Evolutionary conservation across 2,888 invertebrate species (phyloP).

Genomic region (Troides oblongomaculatus): DNA sequence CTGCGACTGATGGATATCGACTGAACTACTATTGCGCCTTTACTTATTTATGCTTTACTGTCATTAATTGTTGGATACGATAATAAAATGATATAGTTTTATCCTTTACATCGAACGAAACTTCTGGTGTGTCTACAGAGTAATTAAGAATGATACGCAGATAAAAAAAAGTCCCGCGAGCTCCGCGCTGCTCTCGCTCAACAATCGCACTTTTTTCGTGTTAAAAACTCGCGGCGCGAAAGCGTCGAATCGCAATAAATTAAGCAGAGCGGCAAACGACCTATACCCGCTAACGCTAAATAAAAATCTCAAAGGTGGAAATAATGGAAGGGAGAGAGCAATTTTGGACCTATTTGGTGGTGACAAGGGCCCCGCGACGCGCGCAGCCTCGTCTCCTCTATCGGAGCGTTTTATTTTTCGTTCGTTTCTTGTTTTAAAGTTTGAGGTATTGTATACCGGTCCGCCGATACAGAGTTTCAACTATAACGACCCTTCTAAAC

Average conservation of each 20-base stretch:
- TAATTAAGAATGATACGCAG: conserved; percentile 71
- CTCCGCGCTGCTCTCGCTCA: conserved; percentile 49
- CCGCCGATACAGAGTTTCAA: neutral
- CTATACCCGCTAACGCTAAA: conserved; percentile 73
- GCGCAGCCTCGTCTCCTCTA: conserved; percentile 37
- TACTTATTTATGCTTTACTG: too few species aligned
- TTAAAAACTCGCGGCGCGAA: conserved; percentile 66
- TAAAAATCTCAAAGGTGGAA: conserved; percentile 78
- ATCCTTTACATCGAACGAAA: conserved; percentile 3
- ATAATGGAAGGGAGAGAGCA: conserved; percentile 72
- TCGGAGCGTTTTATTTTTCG: conserved; percentile 32
- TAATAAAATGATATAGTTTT: neutral
- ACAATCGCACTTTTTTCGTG: conserved; percentile 63
- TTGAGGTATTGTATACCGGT: conserved; percentile 1
- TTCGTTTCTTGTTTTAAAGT: conserved; percentile 15
- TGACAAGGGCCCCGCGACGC: conserved; percentile 52
- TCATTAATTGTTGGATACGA: neutral
- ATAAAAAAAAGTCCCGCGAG: conserved; percentile 62
- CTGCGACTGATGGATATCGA: too few species aligned
- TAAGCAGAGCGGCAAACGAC: conserved; percentile 69
- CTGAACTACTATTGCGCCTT: too few species aligned
- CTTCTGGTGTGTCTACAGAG: conserved; percentile 38
- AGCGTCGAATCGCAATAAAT: conserved; percentile 70
- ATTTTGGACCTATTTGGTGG: conserved; percentile 73
- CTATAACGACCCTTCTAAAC: too few species aligned